Percentiles rank a stretch among this genome's conserved stretches.
Conservation (phyloP, 2,888 invertebrate species). For the Nomada ruficornis region DNA sequence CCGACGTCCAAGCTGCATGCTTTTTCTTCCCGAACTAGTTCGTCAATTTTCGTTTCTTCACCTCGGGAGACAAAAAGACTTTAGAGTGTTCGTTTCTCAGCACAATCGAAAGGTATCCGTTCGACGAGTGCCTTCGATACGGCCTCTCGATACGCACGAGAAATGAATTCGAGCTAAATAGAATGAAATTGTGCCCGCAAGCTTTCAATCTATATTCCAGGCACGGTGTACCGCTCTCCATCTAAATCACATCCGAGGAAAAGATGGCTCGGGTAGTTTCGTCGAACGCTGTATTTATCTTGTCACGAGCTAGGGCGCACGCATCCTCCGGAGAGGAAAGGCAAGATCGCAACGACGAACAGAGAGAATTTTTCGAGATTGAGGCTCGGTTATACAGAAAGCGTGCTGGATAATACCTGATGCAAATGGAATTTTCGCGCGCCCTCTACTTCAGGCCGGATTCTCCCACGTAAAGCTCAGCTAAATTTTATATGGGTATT, state of each 20-base stretch:
- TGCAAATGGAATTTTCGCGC: constrained; percentile 35
- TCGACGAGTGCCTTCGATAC: background rate
- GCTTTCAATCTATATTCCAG: constrained; percentile 45
- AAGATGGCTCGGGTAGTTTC: constrained; percentile 24
- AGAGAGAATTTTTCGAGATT: background rate
- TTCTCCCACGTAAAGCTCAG: no score
- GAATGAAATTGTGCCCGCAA: constrained; percentile 34
- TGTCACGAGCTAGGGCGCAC: background rate
- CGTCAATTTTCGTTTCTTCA: background rate
- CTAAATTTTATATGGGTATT: no score
- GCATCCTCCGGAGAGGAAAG: background rate
- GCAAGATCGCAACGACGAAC: background rate
- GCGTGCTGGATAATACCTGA: background rate
- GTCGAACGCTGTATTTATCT: constrained; percentile 13
- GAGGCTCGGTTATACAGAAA: background rate
- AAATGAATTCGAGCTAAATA: constrained; percentile 25
- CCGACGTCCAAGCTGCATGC: no score
- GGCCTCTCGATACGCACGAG: background rate
- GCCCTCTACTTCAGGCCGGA: background rate
- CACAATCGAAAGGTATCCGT: background rate
- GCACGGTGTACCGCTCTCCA: constrained; percentile 33
- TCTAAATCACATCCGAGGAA: constrained; percentile 42
- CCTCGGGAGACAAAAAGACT: background rate
- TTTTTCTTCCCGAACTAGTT: background rate
- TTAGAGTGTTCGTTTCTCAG: no score